Evolutionary conservation across 1,140 invertebrate species (phyloP), one percentile per base, ranked within the genome.

Genomic region (Nasonia longicornis): DNA sequence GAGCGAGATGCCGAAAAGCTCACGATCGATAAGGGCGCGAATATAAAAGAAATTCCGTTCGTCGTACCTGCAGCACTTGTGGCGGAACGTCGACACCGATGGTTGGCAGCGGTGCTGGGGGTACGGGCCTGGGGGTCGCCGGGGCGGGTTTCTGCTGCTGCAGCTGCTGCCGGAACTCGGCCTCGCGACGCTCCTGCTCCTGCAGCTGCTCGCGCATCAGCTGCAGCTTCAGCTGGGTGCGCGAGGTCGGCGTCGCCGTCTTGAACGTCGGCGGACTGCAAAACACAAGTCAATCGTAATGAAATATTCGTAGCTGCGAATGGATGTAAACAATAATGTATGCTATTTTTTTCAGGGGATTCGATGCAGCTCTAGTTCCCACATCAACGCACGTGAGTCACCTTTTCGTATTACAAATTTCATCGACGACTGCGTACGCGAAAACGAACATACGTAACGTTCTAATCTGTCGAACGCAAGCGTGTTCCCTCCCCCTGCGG

Each of bases 191-290:
- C 85, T 95, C 94, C 86, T 95, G 94, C 87, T 97, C 94, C 85
- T 96, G 93, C 66, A 93, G 89, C 90, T 97, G 95, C 86, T 96
- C 95, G 81, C 95, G 92, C 94, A 96, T 96, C 89, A 97, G 91
- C 91, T 96, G 95, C 81, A 96, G 93, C 87, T 96, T 96, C 71
- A 97, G 92, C 86, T 97, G 95, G 0, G 96, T 97, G 22, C 96
- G 92, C 16, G 95, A 96, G 2, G 95, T 94, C 84, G 95, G 94
- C 79, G 93, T 95, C 84, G 93, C 93, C 77, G 94, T 96, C 92
- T 95, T 96, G 86, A 96, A 95, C 70, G 94, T 95, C 82, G 95
- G 95, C 83, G 95, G 94, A 87, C 96, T 97, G 63, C 3, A 81
- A 72, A 0, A 0, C 16, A 78, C 1, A 77, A 48, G 22, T 52